A percentile compares a stretch with the other conserved stretches of the same genome.
These are phyloP conservation scores for Sminthurinus signatus DNA, from an alignment of 1,140 invertebrate species.

Conservation along the genomic window DNA sequence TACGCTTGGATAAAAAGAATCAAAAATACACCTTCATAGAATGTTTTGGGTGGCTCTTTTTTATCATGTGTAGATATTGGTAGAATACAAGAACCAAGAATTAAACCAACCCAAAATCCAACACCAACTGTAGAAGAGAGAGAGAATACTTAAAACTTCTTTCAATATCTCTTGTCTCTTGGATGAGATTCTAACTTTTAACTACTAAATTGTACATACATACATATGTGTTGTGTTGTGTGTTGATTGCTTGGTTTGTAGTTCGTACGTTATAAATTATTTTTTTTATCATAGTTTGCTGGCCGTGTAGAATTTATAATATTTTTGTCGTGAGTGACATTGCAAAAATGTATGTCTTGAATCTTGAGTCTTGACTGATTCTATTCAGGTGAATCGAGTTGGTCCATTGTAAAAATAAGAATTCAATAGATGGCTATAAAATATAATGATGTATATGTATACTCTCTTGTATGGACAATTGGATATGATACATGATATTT, in stretches of 20 bases:
- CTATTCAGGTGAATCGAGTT: constrained; percentile 3
- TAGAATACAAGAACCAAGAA: no score
- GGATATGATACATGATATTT: not conserved
- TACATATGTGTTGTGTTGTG: not conserved
- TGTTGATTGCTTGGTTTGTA: not conserved
- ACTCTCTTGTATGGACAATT: not conserved
- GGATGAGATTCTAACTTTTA: no score
- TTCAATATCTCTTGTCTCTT: no score
- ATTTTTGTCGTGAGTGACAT: not conserved
- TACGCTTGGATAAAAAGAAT: no score
- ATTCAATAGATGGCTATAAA: not conserved
- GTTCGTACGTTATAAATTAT: not conserved
- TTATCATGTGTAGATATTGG: no score
- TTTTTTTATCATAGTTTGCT: not conserved
- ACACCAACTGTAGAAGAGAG: no score
- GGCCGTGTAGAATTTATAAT: not conserved
- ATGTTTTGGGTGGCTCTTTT: no score
- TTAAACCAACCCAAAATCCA: no score
- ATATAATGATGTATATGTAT: not conserved
- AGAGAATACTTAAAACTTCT: no score
- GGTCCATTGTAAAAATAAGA: not conserved
- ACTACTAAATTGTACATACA: no score
- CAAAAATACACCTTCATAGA: no score
- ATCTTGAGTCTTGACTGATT: not conserved
- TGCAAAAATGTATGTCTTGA: no score